phyloP scores from a whole-genome alignment of 2,888 invertebrate genomes.

The Stenolophus ochropezus region DNA sequence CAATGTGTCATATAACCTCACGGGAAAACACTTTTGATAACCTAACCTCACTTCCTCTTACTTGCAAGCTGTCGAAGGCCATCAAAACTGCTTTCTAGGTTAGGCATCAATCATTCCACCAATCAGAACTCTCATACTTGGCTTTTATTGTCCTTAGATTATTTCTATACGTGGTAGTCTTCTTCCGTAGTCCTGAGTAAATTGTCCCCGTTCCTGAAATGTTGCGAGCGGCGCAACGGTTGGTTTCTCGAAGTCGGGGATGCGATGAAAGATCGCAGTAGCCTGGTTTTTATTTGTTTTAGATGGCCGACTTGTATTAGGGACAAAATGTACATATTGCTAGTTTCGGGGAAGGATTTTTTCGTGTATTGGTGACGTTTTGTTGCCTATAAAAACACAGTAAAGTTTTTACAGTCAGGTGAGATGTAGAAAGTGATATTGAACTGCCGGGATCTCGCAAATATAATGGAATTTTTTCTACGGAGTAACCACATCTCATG shows the following conservation, averaged over 20 bases:
- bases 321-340: conserved; percentile 69
- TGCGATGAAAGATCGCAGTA: conserved; percentile 61
- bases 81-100: conserved; percentile 41
- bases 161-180: conserved; percentile 54
- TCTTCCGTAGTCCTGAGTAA: background rate
- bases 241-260: conserved; percentile 19
- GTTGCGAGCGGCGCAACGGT: background rate
- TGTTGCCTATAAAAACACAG: conserved; percentile 69
- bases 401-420: conserved; percentile 67
- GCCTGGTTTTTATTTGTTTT: conserved; percentile 69
- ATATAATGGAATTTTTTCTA: conserved; percentile 29
- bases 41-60: background rate
- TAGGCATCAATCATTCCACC: conserved; percentile 57
- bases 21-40: conserved; percentile 1
- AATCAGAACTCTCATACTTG: conserved; percentile 54
- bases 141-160: conserved; percentile 57
- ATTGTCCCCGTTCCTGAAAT: background rate
- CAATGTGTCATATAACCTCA: conserved; percentile 55
- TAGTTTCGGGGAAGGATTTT: conserved; percentile 70
- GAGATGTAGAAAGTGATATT: conserved; percentile 31
- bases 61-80: background rate
- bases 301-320: conserved; percentile 70
- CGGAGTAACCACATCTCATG: background rate
- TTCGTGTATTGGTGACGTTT: conserved; percentile 70
- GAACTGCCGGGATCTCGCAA: background rate